phyloP scores from a whole-genome alignment of 2,113 vertebrate genomes.

The Neolamprologus sp. region DNA sequence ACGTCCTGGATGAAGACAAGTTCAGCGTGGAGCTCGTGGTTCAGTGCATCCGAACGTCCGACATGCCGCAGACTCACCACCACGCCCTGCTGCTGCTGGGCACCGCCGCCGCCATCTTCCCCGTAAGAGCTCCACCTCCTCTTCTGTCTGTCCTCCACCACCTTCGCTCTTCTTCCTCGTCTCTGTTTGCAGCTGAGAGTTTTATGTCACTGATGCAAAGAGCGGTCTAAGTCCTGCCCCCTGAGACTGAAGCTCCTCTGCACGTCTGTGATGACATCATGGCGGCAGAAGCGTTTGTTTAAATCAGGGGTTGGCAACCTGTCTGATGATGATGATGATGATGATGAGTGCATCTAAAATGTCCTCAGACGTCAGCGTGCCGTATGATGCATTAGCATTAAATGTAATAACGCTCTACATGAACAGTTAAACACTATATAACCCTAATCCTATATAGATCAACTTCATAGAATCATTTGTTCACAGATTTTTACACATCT shows the following conservation, averaged over 20 bases:
- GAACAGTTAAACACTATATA: rapidly evolving
- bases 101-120: constrained; percentile 84
- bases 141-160: neutral
- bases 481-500: neutral
- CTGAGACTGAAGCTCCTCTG: neutral
- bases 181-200: neutral
- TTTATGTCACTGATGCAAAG: neutral
- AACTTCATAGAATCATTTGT: rapidly evolving
- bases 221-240: neutral
- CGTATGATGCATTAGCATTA: neutral
- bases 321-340: neutral
- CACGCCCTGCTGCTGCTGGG: constrained; percentile 90
- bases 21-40: constrained; percentile 95
- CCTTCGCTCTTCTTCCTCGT: neutral
- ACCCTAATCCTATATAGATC: rapidly evolving
- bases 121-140: constrained; percentile 66
- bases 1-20: constrained; percentile 85
- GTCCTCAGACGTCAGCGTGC: neutral
- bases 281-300: neutral
- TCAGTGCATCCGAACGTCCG: constrained; percentile 84
- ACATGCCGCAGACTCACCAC: constrained; percentile 93
- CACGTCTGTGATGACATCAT: neutral
- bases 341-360: neutral
- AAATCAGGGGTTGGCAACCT: rapidly evolving
- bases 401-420: neutral